Conservation (phyloP, 2,888 invertebrate genomes). For the Eupithecia vulgata region DNA sequence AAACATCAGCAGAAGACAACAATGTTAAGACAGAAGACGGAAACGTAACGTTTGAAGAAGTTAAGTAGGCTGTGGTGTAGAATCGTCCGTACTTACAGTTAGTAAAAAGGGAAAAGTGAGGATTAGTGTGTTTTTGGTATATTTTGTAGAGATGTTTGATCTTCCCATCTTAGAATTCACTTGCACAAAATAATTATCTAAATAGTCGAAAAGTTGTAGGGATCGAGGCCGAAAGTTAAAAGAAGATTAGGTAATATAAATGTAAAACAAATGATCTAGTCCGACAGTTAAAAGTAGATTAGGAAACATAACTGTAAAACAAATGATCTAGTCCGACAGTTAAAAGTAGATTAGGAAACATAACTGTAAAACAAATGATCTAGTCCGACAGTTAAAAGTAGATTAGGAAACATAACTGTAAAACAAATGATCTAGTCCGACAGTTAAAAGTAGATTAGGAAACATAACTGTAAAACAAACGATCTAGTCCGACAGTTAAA, state of each 20-base stretch:
- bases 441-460: no score
- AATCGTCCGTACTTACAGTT: neutral
- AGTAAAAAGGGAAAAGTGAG: no score
- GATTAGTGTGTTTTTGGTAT: neutral
- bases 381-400: neutral
- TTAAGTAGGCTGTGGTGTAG: neutral
- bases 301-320: neutral
- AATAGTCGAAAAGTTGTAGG: neutral
- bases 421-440: no score
- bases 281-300: neutral
- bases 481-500: neutral
- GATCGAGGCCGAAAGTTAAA: no score
- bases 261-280: no score
- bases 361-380: neutral
- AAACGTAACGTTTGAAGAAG: neutral
- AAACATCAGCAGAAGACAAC: slow-evolving; percentile 18
- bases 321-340: no score
- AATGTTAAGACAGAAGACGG: slow-evolving; percentile 8
- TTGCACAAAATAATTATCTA: neutral
- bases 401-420: neutral
- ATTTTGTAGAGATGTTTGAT: slow-evolving; percentile 1
- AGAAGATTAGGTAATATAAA: no score
- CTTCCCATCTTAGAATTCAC: slow-evolving; percentile 1
- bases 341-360: no score
- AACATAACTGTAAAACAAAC: neutral